Conservation (phyloP, 2,113 vertebrate species). For the Struthio camelus region DNA sequence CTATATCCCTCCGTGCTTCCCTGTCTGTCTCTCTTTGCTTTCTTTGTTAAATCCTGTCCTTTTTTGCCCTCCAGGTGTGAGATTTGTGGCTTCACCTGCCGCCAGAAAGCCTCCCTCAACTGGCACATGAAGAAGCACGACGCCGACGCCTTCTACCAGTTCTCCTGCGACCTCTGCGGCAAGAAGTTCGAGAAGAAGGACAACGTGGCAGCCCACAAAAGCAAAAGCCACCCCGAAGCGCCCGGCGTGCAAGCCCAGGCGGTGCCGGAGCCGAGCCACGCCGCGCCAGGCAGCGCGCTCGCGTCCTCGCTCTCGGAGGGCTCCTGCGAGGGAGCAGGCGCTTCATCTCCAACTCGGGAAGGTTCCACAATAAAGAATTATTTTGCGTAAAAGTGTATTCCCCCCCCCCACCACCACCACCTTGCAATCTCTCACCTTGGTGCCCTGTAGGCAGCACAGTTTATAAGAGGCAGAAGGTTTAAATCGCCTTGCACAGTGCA, state of each 20-base stretch:
- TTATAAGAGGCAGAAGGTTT: too few relatives aligned
- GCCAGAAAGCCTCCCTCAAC: constrained; percentile 87
- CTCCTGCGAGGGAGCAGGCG: too few relatives aligned
- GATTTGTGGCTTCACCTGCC: constrained; percentile 85
- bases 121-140: constrained; percentile 87
- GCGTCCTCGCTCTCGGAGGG: too few relatives aligned
- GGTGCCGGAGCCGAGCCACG: too few relatives aligned
- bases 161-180: constrained; percentile 82
- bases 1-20: neutral
- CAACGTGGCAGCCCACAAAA: constrained; percentile 82
- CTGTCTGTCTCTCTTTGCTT: neutral
- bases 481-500: too few relatives aligned
- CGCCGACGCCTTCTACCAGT: constrained; percentile 74
- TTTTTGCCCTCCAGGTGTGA: constrained; percentile 76
- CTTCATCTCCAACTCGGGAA: too few relatives aligned
- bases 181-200: constrained; percentile 84
- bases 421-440: too few relatives aligned
- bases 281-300: too few relatives aligned
- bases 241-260: rapidly evolving
- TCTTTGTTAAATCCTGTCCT: rapidly evolving
- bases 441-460: too few relatives aligned
- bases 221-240: constrained; percentile 76
- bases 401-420: too few relatives aligned
- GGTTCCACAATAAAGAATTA: too few relatives aligned
- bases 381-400: too few relatives aligned